Percentiles rank a stretch among this genome's conserved stretches.
These are phyloP conservation scores for Todiramphus chloris DNA, from an alignment of 2,113 vertebrate genomes.

Conservation along the genomic window DNA sequence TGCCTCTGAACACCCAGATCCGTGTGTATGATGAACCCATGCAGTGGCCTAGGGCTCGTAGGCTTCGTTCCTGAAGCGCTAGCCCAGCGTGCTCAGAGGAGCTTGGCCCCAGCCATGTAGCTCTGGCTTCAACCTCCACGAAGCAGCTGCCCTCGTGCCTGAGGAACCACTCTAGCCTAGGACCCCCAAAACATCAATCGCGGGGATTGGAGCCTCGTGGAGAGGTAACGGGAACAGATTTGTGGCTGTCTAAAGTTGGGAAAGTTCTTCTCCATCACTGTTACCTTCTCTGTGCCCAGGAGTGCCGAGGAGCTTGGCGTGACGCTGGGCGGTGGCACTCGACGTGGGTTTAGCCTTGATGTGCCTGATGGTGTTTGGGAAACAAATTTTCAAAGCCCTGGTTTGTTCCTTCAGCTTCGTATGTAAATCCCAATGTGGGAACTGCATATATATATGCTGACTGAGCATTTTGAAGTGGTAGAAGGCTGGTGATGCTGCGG, in stretches of 20 bases:
- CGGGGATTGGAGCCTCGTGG: not conserved
- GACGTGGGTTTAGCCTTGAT: not conserved
- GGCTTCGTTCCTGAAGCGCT: not conserved
- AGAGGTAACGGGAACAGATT: not conserved
- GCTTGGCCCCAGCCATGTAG: not conserved
- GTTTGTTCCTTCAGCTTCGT: not conserved
- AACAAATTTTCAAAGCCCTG: not conserved
- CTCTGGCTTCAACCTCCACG: not conserved
- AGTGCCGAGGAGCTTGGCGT: not conserved
- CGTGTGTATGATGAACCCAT: accelerated
- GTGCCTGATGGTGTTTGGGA: not conserved
- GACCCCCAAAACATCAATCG: not conserved
- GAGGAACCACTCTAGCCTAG: not conserved
- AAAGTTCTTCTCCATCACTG: not conserved
- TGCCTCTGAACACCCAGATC: not conserved
- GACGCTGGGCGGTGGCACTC: accelerated
- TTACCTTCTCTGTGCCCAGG: not conserved
- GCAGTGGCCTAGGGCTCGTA: not conserved
- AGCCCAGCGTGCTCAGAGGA: not conserved
- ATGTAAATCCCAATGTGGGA: not conserved
- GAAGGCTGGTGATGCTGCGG: not conserved
- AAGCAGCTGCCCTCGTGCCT: not conserved
- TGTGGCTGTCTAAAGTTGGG: not conserved
- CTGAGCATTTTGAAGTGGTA: not conserved
- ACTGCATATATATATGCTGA: not conserved